Evolutionary conservation across 2,888 invertebrate genomes (phyloP), one percentile per base, ranked within the genome.

Genomic region (Xylota sylvarum): DNA sequence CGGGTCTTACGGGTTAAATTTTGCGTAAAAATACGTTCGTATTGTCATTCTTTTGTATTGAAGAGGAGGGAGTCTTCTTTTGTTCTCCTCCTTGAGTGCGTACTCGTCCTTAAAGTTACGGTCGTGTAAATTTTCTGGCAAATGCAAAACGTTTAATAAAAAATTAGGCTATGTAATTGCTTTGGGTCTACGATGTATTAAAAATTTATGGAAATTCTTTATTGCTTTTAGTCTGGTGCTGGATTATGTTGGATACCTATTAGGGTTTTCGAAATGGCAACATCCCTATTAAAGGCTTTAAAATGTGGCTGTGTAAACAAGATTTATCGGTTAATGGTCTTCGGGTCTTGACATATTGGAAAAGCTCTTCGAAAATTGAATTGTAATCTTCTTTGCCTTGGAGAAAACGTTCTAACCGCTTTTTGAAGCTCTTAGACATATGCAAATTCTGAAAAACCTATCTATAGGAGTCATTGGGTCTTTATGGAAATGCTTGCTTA

Each of bases 1-100:
- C 27, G 17, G 23, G 27, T 35, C 40, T 58, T 56, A 37, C 46
- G 74, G 74, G 74, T 76, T 76, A 58, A 76, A 67, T 67, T 67
- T 58, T 37, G 65, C 37, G 37, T 56, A 67, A 67, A 67, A 76
- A 48, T 48, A 27, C 35, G 48, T 67, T 64, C 43, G 40, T 52
- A 67, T 76, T 67, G 56, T 48, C 58, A 67, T 65, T 43, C 37
- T 48, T 65, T 67, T 65, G 55, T 55, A 32, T 55, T 35, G 32
- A 40, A 23, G 19, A 35, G 37, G 14, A 17, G 12, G 14, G 17
- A n/a, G 6, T 4, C 7, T 12, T 0, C 7, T 10, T 0, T 27
- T 37, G 10, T 10, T 5, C 5, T 5, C 5, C 35, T 4, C 10
- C 23, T 40, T 9, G 40, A 7, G 7, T 40, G 37, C 12, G 52